Evolutionary conservation across 2,888 invertebrate genomes (phyloP), one percentile per base, ranked within the genome.

Genomic region (Cephalotes varians): DNA sequence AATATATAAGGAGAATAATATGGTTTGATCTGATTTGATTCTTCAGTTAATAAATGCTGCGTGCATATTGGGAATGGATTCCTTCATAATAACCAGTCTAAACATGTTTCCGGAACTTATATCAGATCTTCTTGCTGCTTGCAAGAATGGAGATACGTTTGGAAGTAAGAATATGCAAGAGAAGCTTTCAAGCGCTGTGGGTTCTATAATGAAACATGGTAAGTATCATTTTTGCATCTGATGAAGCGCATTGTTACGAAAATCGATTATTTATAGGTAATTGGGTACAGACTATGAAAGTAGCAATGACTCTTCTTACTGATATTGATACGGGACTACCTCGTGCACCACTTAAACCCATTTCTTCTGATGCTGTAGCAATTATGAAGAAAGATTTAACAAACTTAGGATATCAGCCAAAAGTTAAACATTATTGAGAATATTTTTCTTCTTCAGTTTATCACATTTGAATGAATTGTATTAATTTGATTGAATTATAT

Each of bases 261-360:
- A 25, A 37, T 28, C 37, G 15, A 64, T 60, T 71, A 40, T 79
- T 87, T 95, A 47, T 91, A 97, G 97, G 97, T 84, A 92, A 95
- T 10, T 97, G 97, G 97, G 96, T 97, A 12, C 96, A 96, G 7
- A 95, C 96, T 25, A 97, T 97, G 96, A 97, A 97, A 94, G 95
- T 95, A 12, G 96, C 96, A 2, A 97, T 97, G 97, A 95, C 95
- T 87, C 91, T 96, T 9, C 93, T 95, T 10, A 95, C 96, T 0
- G 95, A 96, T 0, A 95, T 97, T 31, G 95, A 96, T 83, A 95
- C 96, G 58, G 97, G 97, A 0, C 95, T 96, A 0, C 96, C 96
- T 0, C 95, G 96, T 4, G 92, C 95, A 5, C 97, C 97, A 0
- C 95, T 96, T 67, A 93, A 90, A 58, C 93, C 95, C 0, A 89